These are phyloP conservation scores for Mactromeris polynyma DNA, from an alignment of 2,888 invertebrate species.

Conservation along the genomic window DNA sequence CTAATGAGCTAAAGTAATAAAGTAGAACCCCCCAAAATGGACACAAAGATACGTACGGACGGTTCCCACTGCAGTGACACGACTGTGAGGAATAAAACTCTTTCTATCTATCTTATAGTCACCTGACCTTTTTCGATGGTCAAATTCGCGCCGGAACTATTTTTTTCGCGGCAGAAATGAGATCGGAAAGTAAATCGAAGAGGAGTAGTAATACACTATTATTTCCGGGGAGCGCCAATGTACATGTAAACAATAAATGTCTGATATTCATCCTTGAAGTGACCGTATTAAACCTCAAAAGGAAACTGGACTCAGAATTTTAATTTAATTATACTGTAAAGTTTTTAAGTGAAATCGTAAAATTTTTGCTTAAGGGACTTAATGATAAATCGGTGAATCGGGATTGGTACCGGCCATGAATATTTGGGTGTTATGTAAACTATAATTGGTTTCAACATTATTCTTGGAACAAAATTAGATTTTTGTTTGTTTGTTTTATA, in stretches of 20 bases:
- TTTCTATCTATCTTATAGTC: constrained; percentile 37
- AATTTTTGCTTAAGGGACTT: not conserved
- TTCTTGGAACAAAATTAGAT: too few relatives aligned
- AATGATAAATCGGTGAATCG: not conserved
- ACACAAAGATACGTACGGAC: not conserved
- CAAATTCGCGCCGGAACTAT: constrained; percentile 2
- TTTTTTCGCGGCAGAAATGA: not conserved
- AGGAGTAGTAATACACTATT: not conserved
- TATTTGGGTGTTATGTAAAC: too few relatives aligned
- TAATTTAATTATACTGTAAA: not conserved
- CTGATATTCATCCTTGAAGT: not conserved
- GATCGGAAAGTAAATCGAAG: not conserved
- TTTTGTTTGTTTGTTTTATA: too few relatives aligned
- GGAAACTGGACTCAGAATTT: not conserved
- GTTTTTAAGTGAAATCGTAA: not conserved
- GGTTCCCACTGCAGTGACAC: constrained; percentile 25
- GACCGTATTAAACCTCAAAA: not conserved
- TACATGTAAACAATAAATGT: not conserved
- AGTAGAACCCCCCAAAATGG: not conserved
- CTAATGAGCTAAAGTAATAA: too few relatives aligned
- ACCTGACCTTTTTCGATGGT: constrained; percentile 21
- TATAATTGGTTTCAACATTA: too few relatives aligned
- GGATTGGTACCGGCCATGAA: too few relatives aligned
- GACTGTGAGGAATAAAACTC: constrained; percentile 21
- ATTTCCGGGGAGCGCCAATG: not conserved